These are phyloP conservation scores for Ophonus ardosiacus DNA, from an alignment of 2,888 invertebrate species.

Conservation along the genomic window DNA sequence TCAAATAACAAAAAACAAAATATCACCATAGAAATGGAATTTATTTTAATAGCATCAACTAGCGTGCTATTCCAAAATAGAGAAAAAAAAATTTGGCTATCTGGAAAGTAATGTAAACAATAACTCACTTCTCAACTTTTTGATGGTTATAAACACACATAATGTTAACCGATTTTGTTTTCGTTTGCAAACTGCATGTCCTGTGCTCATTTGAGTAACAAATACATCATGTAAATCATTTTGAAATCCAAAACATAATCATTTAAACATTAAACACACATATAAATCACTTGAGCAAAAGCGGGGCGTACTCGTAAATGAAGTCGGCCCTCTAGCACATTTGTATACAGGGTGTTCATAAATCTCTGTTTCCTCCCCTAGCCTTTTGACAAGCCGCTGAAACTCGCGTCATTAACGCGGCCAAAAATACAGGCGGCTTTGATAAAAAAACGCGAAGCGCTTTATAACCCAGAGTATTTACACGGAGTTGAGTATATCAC, in stretches of 20 bases:
- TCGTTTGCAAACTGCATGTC: neutral
- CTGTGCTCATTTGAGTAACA: neutral
- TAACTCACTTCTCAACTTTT: too few relatives aligned
- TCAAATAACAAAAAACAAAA: too few relatives aligned
- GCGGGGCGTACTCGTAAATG: constrained; percentile 1
- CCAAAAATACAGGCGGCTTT: constrained; percentile 31
- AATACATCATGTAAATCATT: neutral
- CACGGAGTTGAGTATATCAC: constrained; percentile 11
- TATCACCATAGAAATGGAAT: too few relatives aligned
- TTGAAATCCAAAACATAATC: constrained; percentile 27
- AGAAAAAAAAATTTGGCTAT: too few relatives aligned
- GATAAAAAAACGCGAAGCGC: constrained; percentile 40
- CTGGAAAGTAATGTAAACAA: too few relatives aligned
- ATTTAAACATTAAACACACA: constrained; percentile 24
- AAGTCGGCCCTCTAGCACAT: constrained; percentile 32
- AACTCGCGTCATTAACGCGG: constrained; percentile 46
- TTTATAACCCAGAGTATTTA: constrained; percentile 31
- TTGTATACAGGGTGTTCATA: constrained; percentile 45
- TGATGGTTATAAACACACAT: too few relatives aligned
- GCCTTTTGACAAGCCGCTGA: constrained; percentile 13
- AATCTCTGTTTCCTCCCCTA: constrained; percentile 39
- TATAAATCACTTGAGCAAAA: constrained; percentile 17
- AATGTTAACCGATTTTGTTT: neutral
- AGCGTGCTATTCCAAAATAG: too few relatives aligned
- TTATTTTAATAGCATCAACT: too few relatives aligned